phyloP scores from a whole-genome alignment of 2,888 invertebrate genomes.

The Rhyacophila evoluta region DNA sequence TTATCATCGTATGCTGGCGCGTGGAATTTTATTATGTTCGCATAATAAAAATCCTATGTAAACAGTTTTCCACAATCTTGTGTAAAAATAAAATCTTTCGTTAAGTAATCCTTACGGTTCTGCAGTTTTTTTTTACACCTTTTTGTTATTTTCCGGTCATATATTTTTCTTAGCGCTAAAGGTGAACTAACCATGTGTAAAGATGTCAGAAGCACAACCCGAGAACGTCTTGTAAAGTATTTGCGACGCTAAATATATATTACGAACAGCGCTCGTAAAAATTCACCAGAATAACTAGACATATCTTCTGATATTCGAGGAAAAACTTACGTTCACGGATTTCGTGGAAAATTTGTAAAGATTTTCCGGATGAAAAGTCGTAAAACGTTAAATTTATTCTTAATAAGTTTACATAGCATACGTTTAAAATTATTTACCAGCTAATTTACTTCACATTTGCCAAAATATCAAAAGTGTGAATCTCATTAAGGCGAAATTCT shows the following conservation, averaged over 20 bases:
- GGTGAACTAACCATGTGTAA: slow-evolving; percentile 15
- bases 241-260: slow-evolving; percentile 4
- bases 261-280: slow-evolving; percentile 14
- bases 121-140: not conserved
- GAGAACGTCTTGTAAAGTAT: slow-evolving; percentile 8
- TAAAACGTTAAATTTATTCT: too few relatives aligned
- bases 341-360: not conserved
- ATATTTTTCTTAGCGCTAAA: slow-evolving; percentile 13
- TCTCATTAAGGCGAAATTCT: too few relatives aligned
- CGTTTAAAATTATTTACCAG: too few relatives aligned
- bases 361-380: not conserved
- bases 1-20: not conserved
- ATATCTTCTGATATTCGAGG: not conserved
- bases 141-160: slow-evolving; percentile 17
- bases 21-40: not conserved
- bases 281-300: slow-evolving; percentile 8
- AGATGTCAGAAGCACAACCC: slow-evolving; percentile 12
- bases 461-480: too few relatives aligned
- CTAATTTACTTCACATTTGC: too few relatives aligned
- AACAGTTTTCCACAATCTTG: not conserved
- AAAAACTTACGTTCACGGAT: too few relatives aligned
- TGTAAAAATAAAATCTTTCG: slow-evolving; percentile 19
- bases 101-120: slow-evolving; percentile 1
- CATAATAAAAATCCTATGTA: not conserved
- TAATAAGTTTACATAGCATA: too few relatives aligned